A percentile compares a stretch with the other conserved stretches of the same genome.
Evolutionary conservation across 2,113 vertebrate species (phyloP).

Genomic region (Anas platyrhynchos): DNA sequence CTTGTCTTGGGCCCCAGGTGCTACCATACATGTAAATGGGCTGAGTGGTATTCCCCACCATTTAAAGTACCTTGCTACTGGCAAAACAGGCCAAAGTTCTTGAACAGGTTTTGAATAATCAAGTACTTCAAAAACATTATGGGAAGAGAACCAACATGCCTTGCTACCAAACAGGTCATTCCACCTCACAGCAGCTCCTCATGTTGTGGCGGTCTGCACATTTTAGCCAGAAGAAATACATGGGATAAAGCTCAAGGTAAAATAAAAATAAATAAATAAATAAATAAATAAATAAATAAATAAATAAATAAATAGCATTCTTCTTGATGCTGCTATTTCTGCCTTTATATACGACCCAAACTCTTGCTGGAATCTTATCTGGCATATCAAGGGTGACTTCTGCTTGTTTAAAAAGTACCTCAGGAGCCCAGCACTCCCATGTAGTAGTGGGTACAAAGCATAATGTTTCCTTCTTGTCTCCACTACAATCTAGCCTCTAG

Average conservation of each 20-base stretch:
- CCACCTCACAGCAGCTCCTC: background rate
- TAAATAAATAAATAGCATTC: background rate
- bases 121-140: background rate
- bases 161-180: background rate
- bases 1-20: background rate
- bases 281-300: background rate
- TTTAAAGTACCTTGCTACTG: background rate
- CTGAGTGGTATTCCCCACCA: background rate
- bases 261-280: background rate
- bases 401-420: background rate
- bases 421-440: background rate
- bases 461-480: background rate
- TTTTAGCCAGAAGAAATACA: background rate
- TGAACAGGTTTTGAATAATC: conserved; percentile 30
- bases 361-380: background rate
- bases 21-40: background rate
- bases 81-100: background rate
- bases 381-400: background rate
- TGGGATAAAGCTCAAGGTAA: background rate
- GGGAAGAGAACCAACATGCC: background rate
- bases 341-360: background rate
- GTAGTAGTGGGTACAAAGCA: background rate
- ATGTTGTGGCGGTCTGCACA: background rate
- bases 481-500: background rate
- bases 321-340: background rate